Evolutionary conservation across 2,888 invertebrate species (phyloP).

Genomic region (Phyllotreta striolata): DNA sequence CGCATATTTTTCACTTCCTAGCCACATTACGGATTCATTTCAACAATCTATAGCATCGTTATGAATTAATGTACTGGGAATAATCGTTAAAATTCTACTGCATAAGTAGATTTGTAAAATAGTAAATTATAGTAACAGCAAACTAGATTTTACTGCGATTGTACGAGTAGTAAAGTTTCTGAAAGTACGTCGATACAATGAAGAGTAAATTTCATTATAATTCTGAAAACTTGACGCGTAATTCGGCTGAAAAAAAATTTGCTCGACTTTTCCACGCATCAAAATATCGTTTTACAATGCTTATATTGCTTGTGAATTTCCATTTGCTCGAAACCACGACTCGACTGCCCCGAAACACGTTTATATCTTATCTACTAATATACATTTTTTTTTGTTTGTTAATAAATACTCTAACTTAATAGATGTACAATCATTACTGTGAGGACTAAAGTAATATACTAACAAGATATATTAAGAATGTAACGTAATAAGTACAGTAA

Average conservation of each 20-base stretch:
- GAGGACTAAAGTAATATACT: background rate
- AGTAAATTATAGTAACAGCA: too few species aligned
- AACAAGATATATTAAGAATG: background rate
- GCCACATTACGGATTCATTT: too few species aligned
- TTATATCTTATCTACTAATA: slow-evolving; percentile 27
- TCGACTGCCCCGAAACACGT: slow-evolving; percentile 19
- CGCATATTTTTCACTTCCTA: too few species aligned
- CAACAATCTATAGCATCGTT: too few species aligned
- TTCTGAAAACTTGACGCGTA: background rate
- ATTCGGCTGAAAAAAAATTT: too few species aligned
- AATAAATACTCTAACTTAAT: background rate
- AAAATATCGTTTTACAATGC: background rate
- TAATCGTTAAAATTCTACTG: too few species aligned
- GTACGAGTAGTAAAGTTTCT: too few species aligned
- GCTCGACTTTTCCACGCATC: background rate
- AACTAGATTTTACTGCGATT: too few species aligned
- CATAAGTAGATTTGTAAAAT: too few species aligned
- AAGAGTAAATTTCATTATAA: too few species aligned
- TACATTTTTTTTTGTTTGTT: slow-evolving; percentile 29
- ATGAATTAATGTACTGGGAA: too few species aligned
- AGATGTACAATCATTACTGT: background rate
- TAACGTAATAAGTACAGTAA: slow-evolving; percentile 13
- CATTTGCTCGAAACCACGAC: slow-evolving; percentile 17
- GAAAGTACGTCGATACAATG: too few species aligned
- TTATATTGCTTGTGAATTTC: background rate